These are phyloP conservation scores for Dendrocopos noguchii DNA, from an alignment of 2,113 vertebrate genomes.

Conservation along the genomic window DNA sequence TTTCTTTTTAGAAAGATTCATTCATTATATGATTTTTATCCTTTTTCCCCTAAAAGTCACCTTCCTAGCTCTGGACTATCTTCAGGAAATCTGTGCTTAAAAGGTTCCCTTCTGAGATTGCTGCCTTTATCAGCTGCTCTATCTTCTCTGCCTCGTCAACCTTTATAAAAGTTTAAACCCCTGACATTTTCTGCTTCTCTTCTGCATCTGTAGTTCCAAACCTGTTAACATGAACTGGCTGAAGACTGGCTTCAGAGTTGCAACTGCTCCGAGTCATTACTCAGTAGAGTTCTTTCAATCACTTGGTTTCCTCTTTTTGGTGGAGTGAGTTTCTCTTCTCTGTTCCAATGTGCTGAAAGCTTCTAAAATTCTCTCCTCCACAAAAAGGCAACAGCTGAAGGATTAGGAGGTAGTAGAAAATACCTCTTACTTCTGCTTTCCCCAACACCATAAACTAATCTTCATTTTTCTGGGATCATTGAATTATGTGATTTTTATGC, in stretches of 20 bases:
- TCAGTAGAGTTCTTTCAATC: neutral
- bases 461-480: neutral
- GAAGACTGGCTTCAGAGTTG: neutral
- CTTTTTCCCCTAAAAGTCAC: neutral
- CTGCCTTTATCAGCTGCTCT: slow-evolving; percentile 1
- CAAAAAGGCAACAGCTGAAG: neutral
- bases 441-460: neutral
- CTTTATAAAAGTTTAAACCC: slow-evolving; percentile 9
- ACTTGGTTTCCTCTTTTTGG: neutral
- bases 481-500: neutral
- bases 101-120: neutral
- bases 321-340: neutral
- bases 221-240: neutral
- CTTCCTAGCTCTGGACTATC: neutral
- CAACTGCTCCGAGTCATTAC: neutral
- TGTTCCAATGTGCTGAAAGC: neutral
- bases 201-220: neutral
- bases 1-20: neutral
- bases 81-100: neutral
- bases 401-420: neutral
- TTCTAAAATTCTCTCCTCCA: neutral
- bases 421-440: neutral
- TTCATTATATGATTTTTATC: neutral
- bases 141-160: neutral
- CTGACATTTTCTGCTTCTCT: slow-evolving; percentile 15